Evolutionary conservation across 2,113 vertebrate species (phyloP).

Genomic region (Hiodon tergisus): DNA sequence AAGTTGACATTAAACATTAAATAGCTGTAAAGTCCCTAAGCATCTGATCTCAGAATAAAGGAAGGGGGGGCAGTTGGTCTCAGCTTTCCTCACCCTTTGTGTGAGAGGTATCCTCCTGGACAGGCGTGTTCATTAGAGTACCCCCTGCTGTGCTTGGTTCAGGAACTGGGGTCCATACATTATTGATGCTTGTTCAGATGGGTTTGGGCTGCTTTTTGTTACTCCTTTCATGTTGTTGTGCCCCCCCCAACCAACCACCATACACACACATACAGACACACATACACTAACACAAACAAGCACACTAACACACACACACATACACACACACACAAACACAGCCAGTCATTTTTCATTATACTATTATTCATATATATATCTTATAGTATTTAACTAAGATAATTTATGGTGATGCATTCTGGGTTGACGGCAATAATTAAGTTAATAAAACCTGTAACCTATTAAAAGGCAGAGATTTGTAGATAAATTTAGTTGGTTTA

Average conservation of each 20-base stretch:
- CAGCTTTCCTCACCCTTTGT: neutral
- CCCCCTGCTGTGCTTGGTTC: conserved; percentile 47
- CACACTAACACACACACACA: too few relatives aligned
- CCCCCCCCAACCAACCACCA: conserved; percentile 11
- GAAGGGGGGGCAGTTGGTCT: conserved; percentile 25
- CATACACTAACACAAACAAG: neutral
- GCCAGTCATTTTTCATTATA: too few relatives aligned
- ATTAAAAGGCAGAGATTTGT: too few relatives aligned
- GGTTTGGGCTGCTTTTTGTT: conserved; percentile 33
- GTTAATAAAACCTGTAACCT: too few relatives aligned
- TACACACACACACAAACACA: too few relatives aligned
- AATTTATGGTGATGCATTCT: too few relatives aligned
- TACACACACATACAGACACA: neutral
- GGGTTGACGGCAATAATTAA: too few relatives aligned
- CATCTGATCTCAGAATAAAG: conserved; percentile 29
- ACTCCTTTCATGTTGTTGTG: conserved; percentile 38
- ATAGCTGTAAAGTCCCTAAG: conserved; percentile 56
- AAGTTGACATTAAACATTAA: conserved; percentile 63
- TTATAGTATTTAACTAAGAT: too few relatives aligned
- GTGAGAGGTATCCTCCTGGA: conserved; percentile 36
- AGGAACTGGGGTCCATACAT: conserved; percentile 48
- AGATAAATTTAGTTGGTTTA: too few relatives aligned
- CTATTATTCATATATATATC: too few relatives aligned
- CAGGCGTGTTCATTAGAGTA: conserved; percentile 32
- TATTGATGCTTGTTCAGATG: conserved; percentile 55